Conservation (phyloP, 2,797 vertebrate genomes). For the Galaxias olidus region DNA sequence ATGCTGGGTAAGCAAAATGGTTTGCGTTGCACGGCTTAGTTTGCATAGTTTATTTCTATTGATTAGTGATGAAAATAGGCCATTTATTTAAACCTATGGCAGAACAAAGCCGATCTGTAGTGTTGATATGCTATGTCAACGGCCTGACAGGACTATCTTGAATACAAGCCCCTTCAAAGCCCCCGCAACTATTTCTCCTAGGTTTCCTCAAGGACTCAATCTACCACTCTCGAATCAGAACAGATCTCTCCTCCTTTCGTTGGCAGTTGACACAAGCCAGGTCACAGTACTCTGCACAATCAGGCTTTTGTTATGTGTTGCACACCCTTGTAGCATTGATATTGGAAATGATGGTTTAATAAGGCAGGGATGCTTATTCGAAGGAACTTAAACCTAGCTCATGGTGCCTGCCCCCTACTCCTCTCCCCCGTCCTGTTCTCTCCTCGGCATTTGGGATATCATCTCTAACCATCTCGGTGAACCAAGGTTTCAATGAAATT, state of each 20-base stretch:
- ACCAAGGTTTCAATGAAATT: constrained; percentile 79
- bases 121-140: too few relatives aligned
- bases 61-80: too few relatives aligned
- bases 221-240: constrained; percentile 49
- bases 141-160: constrained; percentile 47
- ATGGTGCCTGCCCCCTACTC: constrained; percentile 56
- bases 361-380: constrained; percentile 78
- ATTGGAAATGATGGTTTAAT: constrained; percentile 84
- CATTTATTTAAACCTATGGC: too few relatives aligned
- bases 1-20: too few relatives aligned
- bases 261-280: constrained; percentile 36
- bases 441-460: constrained; percentile 80
- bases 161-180: constrained; percentile 59
- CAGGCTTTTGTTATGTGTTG: constrained; percentile 57
- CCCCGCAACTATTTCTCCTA: constrained; percentile 58
- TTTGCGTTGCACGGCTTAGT: too few relatives aligned
- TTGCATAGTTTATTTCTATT: too few relatives aligned
- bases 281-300: constrained; percentile 45
- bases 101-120: too few relatives aligned
- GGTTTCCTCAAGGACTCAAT: constrained; percentile 47
- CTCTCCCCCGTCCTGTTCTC: constrained; percentile 69
- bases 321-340: constrained; percentile 49
- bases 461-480: constrained; percentile 83
- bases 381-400: constrained; percentile 69
- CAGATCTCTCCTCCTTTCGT: constrained; percentile 54